Evolutionary conservation across 2,113 vertebrate genomes (phyloP).

Genomic region (Gasterosteus nipponicus): DNA sequence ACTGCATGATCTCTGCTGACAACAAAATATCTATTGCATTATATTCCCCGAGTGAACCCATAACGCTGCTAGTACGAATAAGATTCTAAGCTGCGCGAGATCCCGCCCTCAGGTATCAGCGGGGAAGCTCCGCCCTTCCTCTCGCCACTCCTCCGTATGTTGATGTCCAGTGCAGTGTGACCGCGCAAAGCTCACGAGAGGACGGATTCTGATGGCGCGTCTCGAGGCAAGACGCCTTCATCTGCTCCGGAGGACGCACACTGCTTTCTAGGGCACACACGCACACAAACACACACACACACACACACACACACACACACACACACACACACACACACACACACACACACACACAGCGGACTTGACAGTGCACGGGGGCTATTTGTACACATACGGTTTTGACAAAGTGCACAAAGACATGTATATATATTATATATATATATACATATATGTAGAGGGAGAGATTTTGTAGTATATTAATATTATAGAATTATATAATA

Average conservation of each 20-base stretch:
- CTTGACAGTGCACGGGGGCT: conserved; percentile 2
- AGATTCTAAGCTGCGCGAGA: conserved; percentile 6
- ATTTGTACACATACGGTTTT: conserved; percentile 4
- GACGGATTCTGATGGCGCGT: conserved; percentile 57
- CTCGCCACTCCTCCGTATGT: conserved; percentile 56
- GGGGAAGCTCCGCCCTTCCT: conserved; percentile 18
- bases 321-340: conserved; percentile 11
- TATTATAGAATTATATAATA: too few species aligned
- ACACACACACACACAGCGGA: background rate
- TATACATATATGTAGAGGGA: too few species aligned
- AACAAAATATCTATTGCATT: conserved; percentile 42
- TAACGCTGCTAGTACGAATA: background rate
- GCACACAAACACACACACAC: conserved; percentile 14
- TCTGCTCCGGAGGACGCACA: conserved; percentile 65
- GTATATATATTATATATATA: too few species aligned
- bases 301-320: conserved; percentile 3
- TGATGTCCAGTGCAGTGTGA: conserved; percentile 67
- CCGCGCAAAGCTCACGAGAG: conserved; percentile 59
- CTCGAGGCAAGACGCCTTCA: conserved; percentile 64
- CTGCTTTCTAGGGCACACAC: conserved; percentile 64
- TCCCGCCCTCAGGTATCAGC: conserved; percentile 30
- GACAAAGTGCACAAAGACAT: conserved; percentile 6
- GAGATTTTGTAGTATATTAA: too few species aligned
- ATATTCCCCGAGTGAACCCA: background rate
- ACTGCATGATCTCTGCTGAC: conserved; percentile 21